Evolutionary conservation across 2,797 vertebrate species (phyloP), one percentile per base, ranked within the genome.

Genomic region (Scarus forsteni): DNA sequence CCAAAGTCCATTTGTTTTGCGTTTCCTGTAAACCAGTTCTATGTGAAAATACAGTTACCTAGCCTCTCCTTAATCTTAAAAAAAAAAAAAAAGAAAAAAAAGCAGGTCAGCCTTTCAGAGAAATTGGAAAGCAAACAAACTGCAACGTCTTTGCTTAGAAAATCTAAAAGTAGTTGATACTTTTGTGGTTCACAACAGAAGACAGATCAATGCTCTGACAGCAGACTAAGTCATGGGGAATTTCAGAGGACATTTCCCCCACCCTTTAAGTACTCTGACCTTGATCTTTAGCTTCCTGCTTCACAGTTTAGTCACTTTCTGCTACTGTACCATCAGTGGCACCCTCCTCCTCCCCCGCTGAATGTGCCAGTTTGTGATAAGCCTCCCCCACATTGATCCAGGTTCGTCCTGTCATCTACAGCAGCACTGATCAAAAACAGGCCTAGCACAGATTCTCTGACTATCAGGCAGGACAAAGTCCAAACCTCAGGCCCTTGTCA

Each of bases 401-500:
- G 44, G 43, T 36, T 9, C 53, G 52, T 55, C 59, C 43, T 73
- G 49, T 70, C 61, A 54, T 42, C 35, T 54, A n/a, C 49, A 66
- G 58, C 38, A 51, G 51, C 54, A 55, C 14, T 7, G 15, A 16
- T 55, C 10, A 79, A 77, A 27, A 83, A 68, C 38, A 46, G 58
- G 62, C 61, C 87, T 27, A 69, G 55, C 42, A 9, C 43, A 19
- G 69, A 60, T 67, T 50, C 44, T 68, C 44, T 46, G 55, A 54
- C 82, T 86, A 92, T 92, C 84, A 85, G 70, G 5, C n/a, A 10
- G 89, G 70, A 60, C 94, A 93, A 94, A 94, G 92, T 94, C 88
- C 85, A 57, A 63, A 65, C 48, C 7, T 74, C 61, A 77, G 61
- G 62, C 27, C 38, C 19, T 70, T 74, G 56, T 76, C 76, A 67